A percentile compares a stretch with the other conserved stretches of the same genome.
Conservation (phyloP, 1,140 invertebrate species). For the Pseudomyrmex pallidus region DNA sequence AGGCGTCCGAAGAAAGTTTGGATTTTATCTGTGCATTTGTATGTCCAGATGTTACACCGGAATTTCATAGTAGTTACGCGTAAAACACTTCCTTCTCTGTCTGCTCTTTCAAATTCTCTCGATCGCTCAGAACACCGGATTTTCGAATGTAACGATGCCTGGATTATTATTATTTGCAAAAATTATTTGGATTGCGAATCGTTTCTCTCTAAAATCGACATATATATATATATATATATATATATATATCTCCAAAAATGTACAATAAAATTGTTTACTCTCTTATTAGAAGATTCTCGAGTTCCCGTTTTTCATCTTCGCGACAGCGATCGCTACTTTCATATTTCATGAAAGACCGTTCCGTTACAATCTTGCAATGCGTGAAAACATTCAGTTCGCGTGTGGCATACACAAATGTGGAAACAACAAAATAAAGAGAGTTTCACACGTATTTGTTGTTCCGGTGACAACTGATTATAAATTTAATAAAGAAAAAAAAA, state of each 20-base stretch:
- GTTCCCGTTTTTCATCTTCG: neutral
- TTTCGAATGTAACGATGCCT: neutral
- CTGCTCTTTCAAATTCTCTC: neutral
- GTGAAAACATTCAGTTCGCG: too few relatives aligned
- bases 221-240: neutral
- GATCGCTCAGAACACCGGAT: neutral
- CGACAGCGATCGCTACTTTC: too few relatives aligned
- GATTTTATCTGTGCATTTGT: constrained; percentile 68
- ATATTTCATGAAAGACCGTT: too few relatives aligned
- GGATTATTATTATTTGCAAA: neutral
- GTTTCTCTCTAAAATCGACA: neutral
- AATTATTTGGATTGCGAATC: neutral
- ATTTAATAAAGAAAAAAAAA: neutral
- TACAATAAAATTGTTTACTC: neutral
- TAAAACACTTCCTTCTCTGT: neutral
- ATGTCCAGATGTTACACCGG: constrained; percentile 52
- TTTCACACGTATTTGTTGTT: constrained; percentile 4
- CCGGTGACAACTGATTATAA: neutral
- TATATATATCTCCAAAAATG: neutral
- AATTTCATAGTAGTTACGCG: constrained; percentile 39
- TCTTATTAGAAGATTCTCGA: too few relatives aligned
- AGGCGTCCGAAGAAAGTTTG: constrained; percentile 74
- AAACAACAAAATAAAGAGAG: neutral
- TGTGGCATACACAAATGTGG: too few relatives aligned
- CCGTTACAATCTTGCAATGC: too few relatives aligned